Conservation (phyloP, 2,797 vertebrate genomes). For the Gila robusta region DNA sequence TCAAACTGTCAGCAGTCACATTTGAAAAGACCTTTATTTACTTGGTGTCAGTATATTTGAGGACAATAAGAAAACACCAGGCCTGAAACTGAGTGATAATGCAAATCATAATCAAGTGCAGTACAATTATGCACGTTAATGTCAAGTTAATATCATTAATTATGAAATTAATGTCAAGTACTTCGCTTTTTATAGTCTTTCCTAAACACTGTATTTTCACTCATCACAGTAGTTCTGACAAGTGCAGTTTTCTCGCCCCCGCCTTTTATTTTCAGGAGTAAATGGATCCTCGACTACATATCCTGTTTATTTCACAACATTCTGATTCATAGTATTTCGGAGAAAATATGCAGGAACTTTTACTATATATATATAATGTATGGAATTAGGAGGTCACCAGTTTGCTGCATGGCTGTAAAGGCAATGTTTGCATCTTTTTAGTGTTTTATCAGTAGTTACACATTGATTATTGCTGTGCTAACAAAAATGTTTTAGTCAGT, state of each 20-base stretch:
- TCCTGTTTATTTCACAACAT: background rate
- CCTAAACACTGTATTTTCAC: slow-evolving; percentile 6
- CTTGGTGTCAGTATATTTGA: background rate
- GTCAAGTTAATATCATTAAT: slow-evolving; percentile 2
- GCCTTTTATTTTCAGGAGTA: background rate
- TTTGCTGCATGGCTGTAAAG: background rate
- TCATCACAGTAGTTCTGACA: slow-evolving; percentile 14
- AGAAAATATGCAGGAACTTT: background rate
- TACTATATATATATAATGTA: too few relatives aligned
- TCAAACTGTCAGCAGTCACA: background rate
- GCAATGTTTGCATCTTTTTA: background rate
- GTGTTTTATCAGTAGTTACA: slow-evolving; percentile 17
- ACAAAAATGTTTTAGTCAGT: background rate
- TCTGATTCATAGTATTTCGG: slow-evolving; percentile 17
- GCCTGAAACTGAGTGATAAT: background rate
- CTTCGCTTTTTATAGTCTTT: background rate
- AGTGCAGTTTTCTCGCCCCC: slow-evolving; percentile 11
- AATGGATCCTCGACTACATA: slow-evolving; percentile 17
- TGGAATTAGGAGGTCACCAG: background rate
- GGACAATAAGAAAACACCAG: background rate
- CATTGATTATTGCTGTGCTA: background rate
- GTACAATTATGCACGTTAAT: background rate
- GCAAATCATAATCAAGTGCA: background rate
- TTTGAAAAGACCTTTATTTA: background rate
- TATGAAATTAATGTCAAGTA: background rate